Evolutionary conservation across 2,113 vertebrate genomes (phyloP).

Genomic region (Damaliscus lunatus): DNA sequence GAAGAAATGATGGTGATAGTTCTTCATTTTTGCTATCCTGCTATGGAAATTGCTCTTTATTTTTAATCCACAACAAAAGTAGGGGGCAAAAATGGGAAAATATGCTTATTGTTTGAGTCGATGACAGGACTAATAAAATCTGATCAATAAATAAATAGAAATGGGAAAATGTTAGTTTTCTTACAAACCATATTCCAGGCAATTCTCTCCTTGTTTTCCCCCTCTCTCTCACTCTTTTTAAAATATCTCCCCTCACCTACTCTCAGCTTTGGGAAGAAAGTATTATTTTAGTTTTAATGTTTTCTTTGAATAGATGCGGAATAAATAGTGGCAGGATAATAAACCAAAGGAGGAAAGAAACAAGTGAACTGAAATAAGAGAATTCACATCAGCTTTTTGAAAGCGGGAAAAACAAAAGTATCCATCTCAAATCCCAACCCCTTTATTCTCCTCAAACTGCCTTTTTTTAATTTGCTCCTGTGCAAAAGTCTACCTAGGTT

Average conservation of each 20-base stretch:
- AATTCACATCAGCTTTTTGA: not conserved
- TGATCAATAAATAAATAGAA: slow-evolving; percentile 14
- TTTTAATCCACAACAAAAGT: not conserved
- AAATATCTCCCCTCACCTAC: not conserved
- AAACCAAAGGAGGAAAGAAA: not conserved
- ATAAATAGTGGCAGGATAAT: not conserved
- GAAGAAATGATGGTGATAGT: not conserved
- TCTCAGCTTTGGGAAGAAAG: not conserved
- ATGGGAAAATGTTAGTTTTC: slow-evolving; percentile 18
- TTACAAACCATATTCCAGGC: not conserved
- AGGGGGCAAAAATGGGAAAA: not conserved
- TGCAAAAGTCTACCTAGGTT: not conserved
- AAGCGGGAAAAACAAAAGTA: not conserved
- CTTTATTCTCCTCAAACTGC: not conserved
- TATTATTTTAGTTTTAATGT: not conserved
- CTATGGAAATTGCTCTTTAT: not conserved
- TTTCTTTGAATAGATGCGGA: not conserved
- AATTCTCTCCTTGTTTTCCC: not conserved
- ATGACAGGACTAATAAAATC: slow-evolving; percentile 33
- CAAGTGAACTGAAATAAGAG: not conserved
- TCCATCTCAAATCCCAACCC: not conserved
- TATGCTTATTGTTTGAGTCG: slow-evolving; percentile 8
- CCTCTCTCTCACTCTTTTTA: not conserved
- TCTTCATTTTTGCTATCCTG: not conserved
- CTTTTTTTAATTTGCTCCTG: not conserved